phyloP scores from a whole-genome alignment of 2,888 invertebrate species.

The Ormia ochracea region DNA sequence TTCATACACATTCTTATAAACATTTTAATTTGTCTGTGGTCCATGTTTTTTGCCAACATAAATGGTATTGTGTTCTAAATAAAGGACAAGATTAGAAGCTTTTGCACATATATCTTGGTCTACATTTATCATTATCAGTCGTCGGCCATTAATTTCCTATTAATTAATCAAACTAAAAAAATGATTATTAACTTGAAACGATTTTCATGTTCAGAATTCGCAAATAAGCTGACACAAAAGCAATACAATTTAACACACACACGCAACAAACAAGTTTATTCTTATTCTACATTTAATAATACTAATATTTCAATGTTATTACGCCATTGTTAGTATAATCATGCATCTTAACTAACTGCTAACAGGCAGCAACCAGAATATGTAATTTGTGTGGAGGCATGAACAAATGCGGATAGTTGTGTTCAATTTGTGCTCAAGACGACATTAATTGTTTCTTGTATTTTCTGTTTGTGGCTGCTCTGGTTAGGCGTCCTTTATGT shows the following conservation, averaged over 20 bases:
- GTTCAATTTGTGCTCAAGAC: background rate
- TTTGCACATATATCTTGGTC: background rate
- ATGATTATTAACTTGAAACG: constrained; percentile 48
- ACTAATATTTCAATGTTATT: constrained; percentile 54
- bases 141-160: constrained; percentile 4
- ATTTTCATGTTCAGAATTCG: constrained; percentile 39
- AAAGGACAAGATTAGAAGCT: background rate
- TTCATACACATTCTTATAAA: too few species aligned
- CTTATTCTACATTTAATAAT: constrained; percentile 29
- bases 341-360: constrained; percentile 2
- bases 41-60: too few species aligned
- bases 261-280: background rate
- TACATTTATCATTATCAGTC: constrained; percentile 1
- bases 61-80: too few species aligned
- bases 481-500: background rate
- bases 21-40: too few species aligned
- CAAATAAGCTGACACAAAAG: background rate
- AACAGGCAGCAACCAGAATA: background rate
- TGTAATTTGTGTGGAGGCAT: background rate
- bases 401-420: background rate
- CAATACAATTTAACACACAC: background rate
- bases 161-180: background rate
- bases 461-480: background rate
- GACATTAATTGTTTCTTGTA: background rate
- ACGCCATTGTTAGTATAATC: constrained; percentile 35